phyloP scores from a whole-genome alignment of 1,140 invertebrate species.

The Cryptotermes secundus region DNA sequence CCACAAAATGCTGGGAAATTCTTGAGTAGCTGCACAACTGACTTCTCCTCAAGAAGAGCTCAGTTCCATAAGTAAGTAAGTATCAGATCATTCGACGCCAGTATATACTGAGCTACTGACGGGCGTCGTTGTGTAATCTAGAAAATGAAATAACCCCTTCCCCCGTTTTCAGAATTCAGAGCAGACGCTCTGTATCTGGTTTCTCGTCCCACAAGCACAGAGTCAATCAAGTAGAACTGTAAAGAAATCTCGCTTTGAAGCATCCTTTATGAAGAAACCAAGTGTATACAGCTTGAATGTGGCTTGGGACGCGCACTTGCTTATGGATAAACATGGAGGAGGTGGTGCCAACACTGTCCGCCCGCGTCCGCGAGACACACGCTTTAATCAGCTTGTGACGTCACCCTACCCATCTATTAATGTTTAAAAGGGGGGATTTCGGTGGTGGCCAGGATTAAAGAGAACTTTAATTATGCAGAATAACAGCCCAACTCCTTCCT shows the following conservation, averaged over 20 bases:
- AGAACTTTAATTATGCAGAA: neutral
- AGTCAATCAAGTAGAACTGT: neutral
- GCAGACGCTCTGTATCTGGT: too few species aligned
- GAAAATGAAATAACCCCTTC: too few species aligned
- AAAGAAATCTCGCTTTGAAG: neutral
- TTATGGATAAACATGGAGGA: constrained; percentile 5
- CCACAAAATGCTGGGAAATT: too few species aligned
- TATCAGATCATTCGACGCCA: too few species aligned
- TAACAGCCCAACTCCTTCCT: neutral
- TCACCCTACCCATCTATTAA: neutral
- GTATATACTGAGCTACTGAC: too few species aligned
- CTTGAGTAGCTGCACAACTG: too few species aligned
- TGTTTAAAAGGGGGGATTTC: neutral
- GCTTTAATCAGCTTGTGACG: constrained; percentile 10
- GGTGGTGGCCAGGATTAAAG: neutral
- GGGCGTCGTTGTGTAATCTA: too few species aligned
- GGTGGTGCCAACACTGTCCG: neutral
- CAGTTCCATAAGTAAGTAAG: too few species aligned
- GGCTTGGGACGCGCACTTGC: neutral
- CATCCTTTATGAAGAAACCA: neutral
- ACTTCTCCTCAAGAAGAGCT: too few species aligned
- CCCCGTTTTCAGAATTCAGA: too few species aligned
- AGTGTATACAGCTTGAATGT: neutral
- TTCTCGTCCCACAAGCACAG: neutral
- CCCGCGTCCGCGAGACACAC: neutral